Evolutionary conservation across 2,888 invertebrate species (phyloP), one percentile per base, ranked within the genome.

Genomic region (Trichogramma dendrolimi): DNA sequence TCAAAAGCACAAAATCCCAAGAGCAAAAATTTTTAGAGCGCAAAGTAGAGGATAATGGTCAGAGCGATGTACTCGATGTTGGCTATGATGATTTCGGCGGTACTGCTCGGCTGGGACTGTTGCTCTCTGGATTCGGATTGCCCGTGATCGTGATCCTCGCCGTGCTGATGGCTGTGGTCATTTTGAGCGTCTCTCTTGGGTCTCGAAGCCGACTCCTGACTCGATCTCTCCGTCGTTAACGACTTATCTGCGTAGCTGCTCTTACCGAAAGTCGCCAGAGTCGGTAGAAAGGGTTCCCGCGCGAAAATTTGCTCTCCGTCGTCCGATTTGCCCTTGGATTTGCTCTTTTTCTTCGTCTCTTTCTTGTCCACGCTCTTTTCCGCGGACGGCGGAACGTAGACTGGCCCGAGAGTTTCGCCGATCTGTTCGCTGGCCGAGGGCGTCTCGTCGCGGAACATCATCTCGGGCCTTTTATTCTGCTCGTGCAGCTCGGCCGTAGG

Each of bases 341-440:
- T 27, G 27, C 27, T 60, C 40, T 67, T 65, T 48, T 71, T 72
- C 51, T 71, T 71, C 58, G 63, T 69, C 11, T 65, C 60, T 55
- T 62, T 80, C 72, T 68, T 81, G 75, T 40, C 76, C 63, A 68
- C 79, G 73, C 66, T 73, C 73, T 67, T 86, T 69, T 89, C 89
- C 8, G 85, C 83, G 0, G 91, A 90, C 0, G 91, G 91, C 1
- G 91, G 90, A 68, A 91, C 86, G 69, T 91, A 92, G 82, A 91
- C 88, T 0, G 91, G 91, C 70, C 90, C 90, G 72, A 91, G 91
- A 52, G 83, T 83, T 74, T 89, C 85, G 5, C 58, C 60, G 10
- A 64, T 57, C 79, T 76, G 70, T 41, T 62, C 55, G 41, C 48
- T 10, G 49, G 44, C 6, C 27, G 44, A 46, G 6, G 8, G 46